phyloP scores from a whole-genome alignment of 64 coral and sea anemone genomes.

The Porites lutea region DNA sequence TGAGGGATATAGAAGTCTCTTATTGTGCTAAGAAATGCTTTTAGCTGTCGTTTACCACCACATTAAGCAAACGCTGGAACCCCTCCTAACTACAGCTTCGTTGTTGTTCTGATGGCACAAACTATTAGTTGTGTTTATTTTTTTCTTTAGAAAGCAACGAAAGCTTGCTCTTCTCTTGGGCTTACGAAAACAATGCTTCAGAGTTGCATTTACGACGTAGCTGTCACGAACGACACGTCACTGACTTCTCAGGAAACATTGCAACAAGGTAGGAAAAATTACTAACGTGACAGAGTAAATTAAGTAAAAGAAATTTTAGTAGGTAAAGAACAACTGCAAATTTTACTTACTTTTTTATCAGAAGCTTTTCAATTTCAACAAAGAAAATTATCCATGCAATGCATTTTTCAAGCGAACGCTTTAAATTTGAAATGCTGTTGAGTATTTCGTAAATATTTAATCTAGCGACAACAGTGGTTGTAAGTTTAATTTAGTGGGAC shows the following conservation, averaged over 20 bases:
- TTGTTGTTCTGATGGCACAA: not conserved
- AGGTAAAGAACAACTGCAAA: not conserved
- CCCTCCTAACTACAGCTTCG: not conserved
- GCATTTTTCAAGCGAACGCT: not conserved
- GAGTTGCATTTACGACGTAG: constrained; percentile 78
- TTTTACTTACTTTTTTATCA: not conserved
- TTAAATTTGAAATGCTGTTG: not conserved
- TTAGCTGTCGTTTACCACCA: not conserved
- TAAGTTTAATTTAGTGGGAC: not conserved
- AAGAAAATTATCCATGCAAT: not conserved
- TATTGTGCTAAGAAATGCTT: not conserved
- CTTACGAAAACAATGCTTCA: constrained; percentile 36
- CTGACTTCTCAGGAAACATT: constrained; percentile 56
- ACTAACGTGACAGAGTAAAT: not conserved
- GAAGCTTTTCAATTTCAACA: not conserved
- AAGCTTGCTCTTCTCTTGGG: constrained; percentile 21
- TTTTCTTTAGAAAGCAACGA: constrained; percentile 54
- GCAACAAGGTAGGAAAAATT: constrained; percentile 32
- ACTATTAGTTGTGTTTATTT: not conserved
- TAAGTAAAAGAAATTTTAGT: too few species aligned
- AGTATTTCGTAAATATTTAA: not conserved
- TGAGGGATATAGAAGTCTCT: not conserved
- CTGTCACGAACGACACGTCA: constrained; percentile 72
- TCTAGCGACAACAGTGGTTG: not conserved
- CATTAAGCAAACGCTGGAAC: not conserved